phyloP scores from a whole-genome alignment of 2,888 invertebrate species.

The Microplitis deprimator region DNA sequence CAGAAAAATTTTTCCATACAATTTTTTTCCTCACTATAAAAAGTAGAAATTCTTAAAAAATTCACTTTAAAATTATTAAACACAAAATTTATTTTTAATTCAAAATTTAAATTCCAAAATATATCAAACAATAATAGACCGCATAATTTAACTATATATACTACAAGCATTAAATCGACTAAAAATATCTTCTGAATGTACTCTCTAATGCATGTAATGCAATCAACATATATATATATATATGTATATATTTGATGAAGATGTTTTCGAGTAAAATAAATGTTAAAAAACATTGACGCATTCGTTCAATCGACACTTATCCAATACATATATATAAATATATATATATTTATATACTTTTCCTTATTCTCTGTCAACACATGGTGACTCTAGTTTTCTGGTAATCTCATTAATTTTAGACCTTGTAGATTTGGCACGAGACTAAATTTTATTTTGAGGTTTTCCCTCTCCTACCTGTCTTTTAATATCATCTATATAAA shows the following conservation, averaged over 20 bases:
- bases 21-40: too few relatives aligned
- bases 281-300: conserved; percentile 4
- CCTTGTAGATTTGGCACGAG: conserved; percentile 58
- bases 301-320: conserved; percentile 28
- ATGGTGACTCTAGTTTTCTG: conserved; percentile 21
- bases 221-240: background rate
- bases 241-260: background rate
- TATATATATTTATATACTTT: background rate
- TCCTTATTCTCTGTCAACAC: conserved; percentile 12
- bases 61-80: too few relatives aligned
- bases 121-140: background rate
- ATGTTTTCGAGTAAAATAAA: conserved; percentile 4
- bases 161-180: background rate
- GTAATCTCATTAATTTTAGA: conserved; percentile 57
- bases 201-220: background rate
- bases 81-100: background rate
- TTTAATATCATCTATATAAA: conserved; percentile 16
- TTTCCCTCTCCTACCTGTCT: conserved; percentile 15
- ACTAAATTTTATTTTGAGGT: conserved; percentile 58
- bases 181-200: background rate
- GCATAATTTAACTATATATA: too few relatives aligned
- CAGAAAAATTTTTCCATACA: too few relatives aligned
- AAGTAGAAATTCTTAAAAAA: too few relatives aligned
- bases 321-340: background rate
- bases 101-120: background rate